Base-by-base conservation (phyloP, 1,140 invertebrate species). In the Mizuhopecten yessoensis region DNA sequence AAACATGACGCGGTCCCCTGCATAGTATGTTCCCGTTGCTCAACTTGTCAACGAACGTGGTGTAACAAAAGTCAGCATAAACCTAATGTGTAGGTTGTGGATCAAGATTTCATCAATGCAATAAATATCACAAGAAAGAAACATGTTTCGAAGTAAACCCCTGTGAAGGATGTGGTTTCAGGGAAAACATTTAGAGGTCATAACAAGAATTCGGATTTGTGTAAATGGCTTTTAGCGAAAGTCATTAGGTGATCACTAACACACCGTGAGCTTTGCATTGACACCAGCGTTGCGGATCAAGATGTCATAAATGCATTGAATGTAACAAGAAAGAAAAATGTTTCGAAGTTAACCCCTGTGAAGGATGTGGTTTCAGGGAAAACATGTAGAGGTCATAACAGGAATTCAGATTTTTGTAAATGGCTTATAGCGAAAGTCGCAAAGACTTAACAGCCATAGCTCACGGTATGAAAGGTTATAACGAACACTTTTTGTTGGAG, bases 311-410 rank as follows among this genome's bases (percentile, higher is more conserved):
- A 34, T 90, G 90, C 13, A 39, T 5, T 39, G 36, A 7, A 11
- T 45, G 34, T 42, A 34, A 45, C n/a, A 89, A 89, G n/a, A 49
- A n/a, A 11, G 87, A 57, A 89, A 34, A 17, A 33, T 34, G 39
- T 86, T 89, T 89, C 33, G 49, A 86, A 34, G n/a, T 49, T 33
- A 33, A 75, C 5, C 90, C 90, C 11, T 91, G 91, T 75, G 9
- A n/a, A n/a, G n/a, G 23, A 17, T 92, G 92, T 87, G 89, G 89
- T 34, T 75, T 90, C 20, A 45, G 91, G 34, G 91, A 93, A 87
- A n/a, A 33, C 23, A 86, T 91, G 20, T 88, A 36, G 29, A 33
- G 91, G 88, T n/a, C 86, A 89, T 49, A 20, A 88, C 29, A 39
- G 86, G 10, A 88, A n/a, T 49, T 29, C 88, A 33, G n/a, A 33